phyloP scores from a whole-genome alignment of 2,113 vertebrate genomes.

The Tragelaphus scriptus region DNA sequence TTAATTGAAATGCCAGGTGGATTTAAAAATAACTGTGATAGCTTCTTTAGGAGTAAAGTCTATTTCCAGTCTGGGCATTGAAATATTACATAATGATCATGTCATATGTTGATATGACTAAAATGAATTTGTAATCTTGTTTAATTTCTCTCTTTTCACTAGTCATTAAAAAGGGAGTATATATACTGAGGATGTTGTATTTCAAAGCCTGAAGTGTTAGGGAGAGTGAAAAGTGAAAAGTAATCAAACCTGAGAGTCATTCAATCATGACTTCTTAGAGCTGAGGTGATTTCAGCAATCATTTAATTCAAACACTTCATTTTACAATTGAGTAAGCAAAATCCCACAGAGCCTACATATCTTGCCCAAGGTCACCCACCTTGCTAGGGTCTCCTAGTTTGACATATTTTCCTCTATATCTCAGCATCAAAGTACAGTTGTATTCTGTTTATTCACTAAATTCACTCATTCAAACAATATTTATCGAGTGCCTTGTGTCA shows the following conservation, averaged over 20 bases:
- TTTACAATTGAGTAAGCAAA: constrained; percentile 38
- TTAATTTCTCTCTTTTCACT: constrained; percentile 58
- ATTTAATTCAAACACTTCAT: constrained; percentile 46
- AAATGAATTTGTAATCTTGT: constrained; percentile 62
- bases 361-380: not conserved
- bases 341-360: not conserved
- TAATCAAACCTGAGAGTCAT: constrained; percentile 37
- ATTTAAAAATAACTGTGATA: constrained; percentile 59
- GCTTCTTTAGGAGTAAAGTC: constrained; percentile 46
- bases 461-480: not conserved
- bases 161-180: constrained; percentile 60
- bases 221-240: constrained; percentile 39
- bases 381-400: not conserved
- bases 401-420: not conserved
- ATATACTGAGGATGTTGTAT: constrained; percentile 28
- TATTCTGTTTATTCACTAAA: not conserved
- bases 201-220: constrained; percentile 34
- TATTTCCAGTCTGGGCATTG: constrained; percentile 46
- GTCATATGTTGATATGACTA: constrained; percentile 46
- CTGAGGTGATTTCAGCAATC: constrained; percentile 13
- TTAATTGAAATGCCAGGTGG: constrained; percentile 68
- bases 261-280: constrained; percentile 52
- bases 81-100: constrained; percentile 60
- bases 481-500: not conserved
- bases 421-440: not conserved